Evolutionary conservation across 2,113 vertebrate species (phyloP), one percentile per base, ranked within the genome.

Genomic region (Heterocephalus glaber): DNA sequence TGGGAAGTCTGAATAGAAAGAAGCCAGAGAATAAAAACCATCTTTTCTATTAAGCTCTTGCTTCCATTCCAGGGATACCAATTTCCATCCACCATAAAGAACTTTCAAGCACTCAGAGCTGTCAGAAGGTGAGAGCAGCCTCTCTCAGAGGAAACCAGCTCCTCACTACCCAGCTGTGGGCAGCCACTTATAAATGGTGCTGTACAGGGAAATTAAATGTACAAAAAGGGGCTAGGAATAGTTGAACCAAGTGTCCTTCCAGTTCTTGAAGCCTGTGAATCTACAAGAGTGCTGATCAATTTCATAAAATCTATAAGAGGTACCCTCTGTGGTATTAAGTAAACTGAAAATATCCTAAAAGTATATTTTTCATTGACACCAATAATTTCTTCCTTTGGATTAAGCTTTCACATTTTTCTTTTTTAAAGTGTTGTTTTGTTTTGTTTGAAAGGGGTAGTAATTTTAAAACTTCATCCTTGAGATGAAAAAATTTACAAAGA

Each of bases 1-100:
- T 93, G 56, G 60, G 90, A 12, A 92, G 33, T 91, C 58, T 94
- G 68, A 96, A 68, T 30, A 85, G 52, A 82, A 94, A 86, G 70
- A 86, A 91, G 70, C 30, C 28, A 74, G 58, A 95, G 38, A 72
- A 77, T 13, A 74, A 88, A 86, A 95, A 38, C 20, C 17, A 61
- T 4, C 38, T 91, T 81, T 93, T 65, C n/a, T 94, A 10, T 11
- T 66, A 20, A 49, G 33, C 9, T 89, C 11, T 79, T 84, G 13
- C 13, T 68, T 94, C 38, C 10, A 20, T 11, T 87, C 88, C 22
- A 7, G 74, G 35, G 35, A 94, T 26, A 56, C 44, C 74, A 56
- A 49, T 84, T 80, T 89, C 24, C 80, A 24, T 47, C 81, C 63
- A 49, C 35, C 0, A 1, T 17, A 24, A 91, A 95, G 76, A 72